Conservation (phyloP, 2,113 vertebrate genomes). For the Chloropsis hardwickii region DNA sequence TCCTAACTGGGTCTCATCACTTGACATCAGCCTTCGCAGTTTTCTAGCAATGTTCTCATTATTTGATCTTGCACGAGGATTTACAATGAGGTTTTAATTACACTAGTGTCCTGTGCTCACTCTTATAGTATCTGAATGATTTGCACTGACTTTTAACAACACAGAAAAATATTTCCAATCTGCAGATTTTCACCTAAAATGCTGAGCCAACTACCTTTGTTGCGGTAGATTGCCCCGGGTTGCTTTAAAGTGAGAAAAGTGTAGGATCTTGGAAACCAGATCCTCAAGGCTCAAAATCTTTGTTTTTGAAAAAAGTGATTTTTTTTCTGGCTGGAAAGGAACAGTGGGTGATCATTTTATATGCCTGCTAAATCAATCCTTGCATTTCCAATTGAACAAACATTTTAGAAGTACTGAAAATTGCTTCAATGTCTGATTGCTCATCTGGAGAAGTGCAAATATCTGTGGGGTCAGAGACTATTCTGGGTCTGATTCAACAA, state of each 20-base stretch:
- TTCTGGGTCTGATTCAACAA: neutral
- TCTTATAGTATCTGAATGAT: neutral
- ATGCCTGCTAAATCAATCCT: neutral
- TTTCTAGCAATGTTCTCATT: neutral
- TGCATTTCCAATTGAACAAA: neutral
- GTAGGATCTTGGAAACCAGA: neutral
- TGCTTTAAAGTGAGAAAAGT: neutral
- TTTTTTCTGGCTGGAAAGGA: neutral
- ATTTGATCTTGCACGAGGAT: neutral
- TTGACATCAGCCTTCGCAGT: neutral
- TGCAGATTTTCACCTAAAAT: neutral
- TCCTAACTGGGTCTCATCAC: neutral
- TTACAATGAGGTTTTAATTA: neutral
- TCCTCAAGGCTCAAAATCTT: neutral
- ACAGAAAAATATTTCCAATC: neutral
- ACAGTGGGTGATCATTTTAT: neutral
- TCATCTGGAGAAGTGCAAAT: neutral
- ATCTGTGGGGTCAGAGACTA: neutral
- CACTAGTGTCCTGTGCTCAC: neutral
- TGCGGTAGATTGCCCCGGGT: neutral
- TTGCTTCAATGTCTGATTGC: neutral
- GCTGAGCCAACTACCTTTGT: neutral
- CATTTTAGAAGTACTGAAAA: neutral
- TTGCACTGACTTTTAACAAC: neutral
- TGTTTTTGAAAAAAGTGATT: fast-evolving